phyloP scores from a whole-genome alignment of 2,888 invertebrate genomes.

The Drosophila dives region DNA sequence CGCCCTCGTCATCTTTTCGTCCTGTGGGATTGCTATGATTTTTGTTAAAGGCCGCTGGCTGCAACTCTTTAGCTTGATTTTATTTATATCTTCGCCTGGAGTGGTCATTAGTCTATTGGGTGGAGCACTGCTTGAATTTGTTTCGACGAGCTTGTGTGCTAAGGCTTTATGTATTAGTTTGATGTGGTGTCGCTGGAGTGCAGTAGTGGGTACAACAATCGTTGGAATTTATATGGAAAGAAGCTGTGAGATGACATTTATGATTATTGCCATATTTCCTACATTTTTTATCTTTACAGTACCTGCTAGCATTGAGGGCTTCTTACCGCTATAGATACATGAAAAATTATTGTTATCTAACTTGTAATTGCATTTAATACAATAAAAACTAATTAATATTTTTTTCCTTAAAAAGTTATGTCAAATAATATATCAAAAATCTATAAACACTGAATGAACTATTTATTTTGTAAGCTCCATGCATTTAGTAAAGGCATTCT shows the following conservation, averaged over 20 bases:
- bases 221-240: constrained; percentile 50
- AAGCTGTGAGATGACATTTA: constrained; percentile 48
- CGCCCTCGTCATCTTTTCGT: constrained; percentile 40
- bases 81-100: constrained; percentile 59
- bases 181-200: constrained; percentile 64
- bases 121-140: constrained; percentile 59
- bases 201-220: constrained; percentile 49
- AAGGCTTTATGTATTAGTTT: constrained; percentile 68
- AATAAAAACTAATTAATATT: too few relatives aligned
- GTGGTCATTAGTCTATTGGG: constrained; percentile 57
- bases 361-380: too few relatives aligned
- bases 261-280: constrained; percentile 40
- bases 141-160: constrained; percentile 63
- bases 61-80: constrained; percentile 41
- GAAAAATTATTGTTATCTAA: too few relatives aligned
- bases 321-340: constrained; percentile 24
- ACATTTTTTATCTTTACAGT: constrained; percentile 11
- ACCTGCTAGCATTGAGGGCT: constrained; percentile 36
- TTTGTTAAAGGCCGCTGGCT: constrained; percentile 22
- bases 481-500: too few relatives aligned
- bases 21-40: constrained; percentile 48
- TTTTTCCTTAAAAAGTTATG: too few relatives aligned
- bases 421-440: too few relatives aligned
- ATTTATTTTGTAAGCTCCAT: too few relatives aligned
- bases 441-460: too few relatives aligned